Conservation (phyloP, 2,888 invertebrate species). For the Alentia gelatinosa region DNA sequence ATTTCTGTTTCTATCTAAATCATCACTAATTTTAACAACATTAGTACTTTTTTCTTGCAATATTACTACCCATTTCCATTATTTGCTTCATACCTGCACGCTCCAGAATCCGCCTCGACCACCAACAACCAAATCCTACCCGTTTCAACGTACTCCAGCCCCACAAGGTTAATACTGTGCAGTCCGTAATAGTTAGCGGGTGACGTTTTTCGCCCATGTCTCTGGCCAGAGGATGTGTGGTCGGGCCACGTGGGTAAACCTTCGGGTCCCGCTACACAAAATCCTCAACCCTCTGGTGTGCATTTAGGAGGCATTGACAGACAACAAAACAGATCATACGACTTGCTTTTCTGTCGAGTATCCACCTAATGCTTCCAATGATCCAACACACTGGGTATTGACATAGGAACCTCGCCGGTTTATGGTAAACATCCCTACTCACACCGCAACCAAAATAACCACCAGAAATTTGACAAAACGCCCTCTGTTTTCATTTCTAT, state of each 20-base stretch:
- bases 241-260: slow-evolving; percentile 43
- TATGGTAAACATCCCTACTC: background rate
- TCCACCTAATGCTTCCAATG: slow-evolving; percentile 32
- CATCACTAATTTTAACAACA: no score
- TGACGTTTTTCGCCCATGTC: background rate
- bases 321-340: slow-evolving; percentile 43
- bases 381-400: background rate
- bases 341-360: background rate
- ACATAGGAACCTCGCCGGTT: background rate
- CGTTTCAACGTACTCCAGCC: background rate
- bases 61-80: no score
- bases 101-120: background rate
- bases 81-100: no score
- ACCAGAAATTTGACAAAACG: slow-evolving; percentile 30
- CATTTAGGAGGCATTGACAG: slow-evolving; percentile 29
- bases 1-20: no score
- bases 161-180: background rate
- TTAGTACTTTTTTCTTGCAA: no score
- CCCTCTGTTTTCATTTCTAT: slow-evolving; percentile 17
- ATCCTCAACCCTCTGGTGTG: background rate
- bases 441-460: background rate
- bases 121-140: background rate
- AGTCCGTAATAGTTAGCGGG: slow-evolving; percentile 1
- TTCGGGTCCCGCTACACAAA: background rate
- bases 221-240: background rate